These are phyloP conservation scores for Caenorhabditis japonica DNA, from an alignment of 2,888 invertebrate species.

Conservation along the genomic window DNA sequence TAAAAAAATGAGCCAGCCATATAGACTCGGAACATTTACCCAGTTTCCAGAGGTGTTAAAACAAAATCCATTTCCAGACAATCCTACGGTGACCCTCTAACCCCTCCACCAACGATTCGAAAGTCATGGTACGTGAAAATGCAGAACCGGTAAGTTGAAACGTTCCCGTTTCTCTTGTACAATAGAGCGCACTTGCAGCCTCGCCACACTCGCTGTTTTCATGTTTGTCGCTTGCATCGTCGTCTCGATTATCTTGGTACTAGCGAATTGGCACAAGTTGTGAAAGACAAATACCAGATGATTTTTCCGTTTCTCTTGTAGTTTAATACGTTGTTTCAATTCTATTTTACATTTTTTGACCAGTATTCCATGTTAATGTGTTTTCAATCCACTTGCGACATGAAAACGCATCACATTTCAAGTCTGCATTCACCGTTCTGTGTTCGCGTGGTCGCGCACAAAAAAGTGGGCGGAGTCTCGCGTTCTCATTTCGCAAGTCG, in stretches of 20 bases:
- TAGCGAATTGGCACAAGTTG: constrained; percentile 42
- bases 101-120: constrained; percentile 45
- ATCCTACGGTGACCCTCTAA: constrained; percentile 36
- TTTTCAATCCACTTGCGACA: too few relatives aligned
- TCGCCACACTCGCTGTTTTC: constrained; percentile 38
- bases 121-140: constrained; percentile 43
- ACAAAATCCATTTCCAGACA: constrained; percentile 40
- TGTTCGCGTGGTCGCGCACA: too few relatives aligned
- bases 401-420: too few relatives aligned
- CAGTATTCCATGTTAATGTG: too few relatives aligned
- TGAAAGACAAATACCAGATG: constrained; percentile 7
- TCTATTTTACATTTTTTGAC: too few relatives aligned
- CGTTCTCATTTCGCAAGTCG: too few relatives aligned
- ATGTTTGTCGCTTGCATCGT: constrained; percentile 48
- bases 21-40: too few relatives aligned
- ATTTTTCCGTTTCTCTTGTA: background rate
- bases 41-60: too few relatives aligned
- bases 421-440: too few relatives aligned
- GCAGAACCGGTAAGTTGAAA: constrained; percentile 29
- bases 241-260: constrained; percentile 37
- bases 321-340: background rate
- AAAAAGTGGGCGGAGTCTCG: too few relatives aligned
- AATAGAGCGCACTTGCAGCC: constrained; percentile 6
- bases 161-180: background rate
- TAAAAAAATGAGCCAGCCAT: too few relatives aligned